Evolutionary conservation across 2,113 vertebrate species (phyloP).

Genomic region (Actinemys pallida): DNA sequence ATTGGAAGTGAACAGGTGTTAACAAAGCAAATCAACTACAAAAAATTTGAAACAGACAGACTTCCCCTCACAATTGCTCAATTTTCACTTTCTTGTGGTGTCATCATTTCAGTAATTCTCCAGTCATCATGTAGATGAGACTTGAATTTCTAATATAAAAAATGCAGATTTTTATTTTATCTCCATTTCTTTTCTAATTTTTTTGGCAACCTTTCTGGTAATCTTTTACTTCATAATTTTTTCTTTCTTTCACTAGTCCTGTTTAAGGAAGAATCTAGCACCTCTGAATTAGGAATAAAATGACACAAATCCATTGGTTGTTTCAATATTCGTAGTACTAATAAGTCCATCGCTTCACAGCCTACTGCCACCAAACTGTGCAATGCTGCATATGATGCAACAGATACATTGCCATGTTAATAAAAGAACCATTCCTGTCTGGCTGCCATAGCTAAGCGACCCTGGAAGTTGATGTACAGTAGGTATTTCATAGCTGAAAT

Average conservation of each 20-base stretch:
- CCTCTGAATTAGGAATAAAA: not conserved
- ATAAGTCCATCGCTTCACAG: not conserved
- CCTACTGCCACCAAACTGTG: fast-evolving
- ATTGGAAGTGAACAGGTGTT: slow-evolving; percentile 21
- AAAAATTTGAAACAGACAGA: not conserved
- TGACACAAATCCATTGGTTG: not conserved
- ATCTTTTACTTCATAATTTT: not conserved
- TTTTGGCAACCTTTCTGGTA: not conserved
- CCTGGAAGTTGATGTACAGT: not conserved
- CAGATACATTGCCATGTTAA: not conserved
- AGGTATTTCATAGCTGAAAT: not conserved
- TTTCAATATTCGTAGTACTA: not conserved
- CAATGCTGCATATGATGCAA: not conserved
- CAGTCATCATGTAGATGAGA: not conserved
- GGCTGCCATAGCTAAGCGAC: not conserved
- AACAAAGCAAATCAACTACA: not conserved
- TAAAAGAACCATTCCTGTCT: not conserved
- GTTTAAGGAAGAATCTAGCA: not conserved
- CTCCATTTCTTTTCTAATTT: not conserved
- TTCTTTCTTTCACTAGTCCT: not conserved
- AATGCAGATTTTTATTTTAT: not conserved
- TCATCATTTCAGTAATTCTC: not conserved
- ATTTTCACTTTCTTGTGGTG: not conserved
- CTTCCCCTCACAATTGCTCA: not conserved
- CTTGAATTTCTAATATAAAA: not conserved